A percentile compares a stretch with the other conserved stretches of the same genome.
Evolutionary conservation across 1,140 invertebrate genomes (phyloP).

Genomic region (Tetramorium parvispinum): DNA sequence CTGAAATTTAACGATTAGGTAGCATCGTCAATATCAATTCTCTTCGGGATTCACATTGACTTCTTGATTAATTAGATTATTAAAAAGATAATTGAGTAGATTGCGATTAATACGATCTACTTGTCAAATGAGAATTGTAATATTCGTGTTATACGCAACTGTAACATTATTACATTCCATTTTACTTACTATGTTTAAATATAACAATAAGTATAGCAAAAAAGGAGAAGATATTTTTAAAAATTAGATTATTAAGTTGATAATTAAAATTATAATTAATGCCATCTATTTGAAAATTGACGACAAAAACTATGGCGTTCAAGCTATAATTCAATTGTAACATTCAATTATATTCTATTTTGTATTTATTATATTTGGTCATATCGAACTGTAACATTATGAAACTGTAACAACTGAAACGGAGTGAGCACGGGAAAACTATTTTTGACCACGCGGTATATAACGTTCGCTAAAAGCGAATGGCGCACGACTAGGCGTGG

Average conservation of each 20-base stretch:
- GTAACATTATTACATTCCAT: too few relatives aligned
- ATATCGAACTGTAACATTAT: background rate
- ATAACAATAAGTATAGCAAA: background rate
- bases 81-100: background rate
- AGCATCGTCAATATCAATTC: background rate
- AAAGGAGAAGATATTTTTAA: background rate
- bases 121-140: background rate
- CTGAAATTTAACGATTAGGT: background rate
- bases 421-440: background rate
- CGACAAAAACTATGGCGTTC: background rate
- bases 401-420: too few relatives aligned
- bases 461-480: slow-evolving; percentile 61
- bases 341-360: background rate
- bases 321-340: background rate
- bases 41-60: background rate
- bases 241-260: background rate
- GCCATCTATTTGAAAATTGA: background rate
- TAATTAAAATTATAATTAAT: background rate
- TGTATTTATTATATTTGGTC: background rate
- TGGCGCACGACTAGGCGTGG: slow-evolving; percentile 76
- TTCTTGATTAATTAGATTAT: background rate
- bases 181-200: background rate
- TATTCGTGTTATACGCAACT: too few relatives aligned
- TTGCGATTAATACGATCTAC: background rate
- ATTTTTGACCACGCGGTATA: slow-evolving; percentile 66